These are phyloP conservation scores for Pogonus chalceus DNA, from an alignment of 1,140 invertebrate genomes.

Conservation along the genomic window DNA sequence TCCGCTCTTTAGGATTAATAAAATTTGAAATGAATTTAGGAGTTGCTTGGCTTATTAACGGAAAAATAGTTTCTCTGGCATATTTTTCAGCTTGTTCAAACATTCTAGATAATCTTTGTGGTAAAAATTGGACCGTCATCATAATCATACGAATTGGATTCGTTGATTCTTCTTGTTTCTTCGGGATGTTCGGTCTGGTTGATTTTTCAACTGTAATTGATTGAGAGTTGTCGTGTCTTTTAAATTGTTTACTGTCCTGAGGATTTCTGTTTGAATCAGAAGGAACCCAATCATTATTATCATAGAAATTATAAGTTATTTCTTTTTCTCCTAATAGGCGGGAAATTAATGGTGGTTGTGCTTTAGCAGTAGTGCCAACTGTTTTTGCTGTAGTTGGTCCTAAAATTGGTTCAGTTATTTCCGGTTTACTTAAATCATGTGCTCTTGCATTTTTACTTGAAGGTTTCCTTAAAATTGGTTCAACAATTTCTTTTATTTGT, in stretches of 20 bases:
- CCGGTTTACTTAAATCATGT: conserved; percentile 37
- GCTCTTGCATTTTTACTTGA: conserved; percentile 41
- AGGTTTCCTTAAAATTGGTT: conserved; percentile 37
- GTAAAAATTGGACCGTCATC: conserved; percentile 65
- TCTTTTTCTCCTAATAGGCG: conserved; percentile 12
- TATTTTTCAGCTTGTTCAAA: conserved; percentile 71
- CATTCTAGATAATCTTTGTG: conserved; percentile 61
- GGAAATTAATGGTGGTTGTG: conserved; percentile 1
- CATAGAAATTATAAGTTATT: conserved; percentile 24
- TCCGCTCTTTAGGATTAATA: conserved; percentile 21
- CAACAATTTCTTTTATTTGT: conserved; percentile 34
- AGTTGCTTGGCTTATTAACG: conserved; percentile 64
- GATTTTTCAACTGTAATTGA: conserved; percentile 22
- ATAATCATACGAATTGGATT: conserved; percentile 34
- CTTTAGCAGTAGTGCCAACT: conserved; percentile 32
- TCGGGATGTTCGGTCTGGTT: conserved; percentile 29
- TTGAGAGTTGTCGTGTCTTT: conserved; percentile 27
- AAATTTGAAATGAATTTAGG: conserved; percentile 44
- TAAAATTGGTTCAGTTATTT: conserved; percentile 63
- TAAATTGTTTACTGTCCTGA: conserved; percentile 16
- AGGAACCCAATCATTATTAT: conserved; percentile 19
- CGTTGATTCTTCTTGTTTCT: conserved; percentile 25
- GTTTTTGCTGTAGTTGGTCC: conserved; percentile 45
- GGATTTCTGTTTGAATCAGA: conserved; percentile 18
- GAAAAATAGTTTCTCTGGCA: conserved; percentile 60